phyloP scores from a whole-genome alignment of 2,888 invertebrate genomes.

The Rhaphigaster nebulosa region DNA sequence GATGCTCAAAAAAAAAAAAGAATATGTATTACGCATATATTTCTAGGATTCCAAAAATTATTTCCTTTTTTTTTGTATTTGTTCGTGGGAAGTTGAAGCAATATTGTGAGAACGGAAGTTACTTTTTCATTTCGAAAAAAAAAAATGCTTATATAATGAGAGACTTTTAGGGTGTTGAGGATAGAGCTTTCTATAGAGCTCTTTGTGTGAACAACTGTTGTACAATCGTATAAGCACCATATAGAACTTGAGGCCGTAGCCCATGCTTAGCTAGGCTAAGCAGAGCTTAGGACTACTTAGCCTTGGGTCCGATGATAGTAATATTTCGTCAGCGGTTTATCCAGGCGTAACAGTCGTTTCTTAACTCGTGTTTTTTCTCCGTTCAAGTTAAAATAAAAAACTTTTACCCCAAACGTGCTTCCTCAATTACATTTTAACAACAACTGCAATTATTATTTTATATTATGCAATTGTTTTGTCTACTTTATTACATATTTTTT shows the following conservation, averaged over 20 bases:
- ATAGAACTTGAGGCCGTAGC: not conserved
- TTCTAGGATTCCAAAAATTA: not conserved
- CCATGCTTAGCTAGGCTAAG: not conserved
- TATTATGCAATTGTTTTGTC: no score
- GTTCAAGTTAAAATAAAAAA: no score
- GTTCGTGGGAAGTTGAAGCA: not conserved
- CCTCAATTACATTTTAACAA: no score
- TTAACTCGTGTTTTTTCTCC: not conserved
- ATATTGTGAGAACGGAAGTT: not conserved
- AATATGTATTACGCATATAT: not conserved
- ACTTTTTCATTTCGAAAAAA: not conserved
- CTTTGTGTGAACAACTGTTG: conserved; percentile 17
- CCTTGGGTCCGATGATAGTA: not conserved
- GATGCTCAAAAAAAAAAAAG: not conserved
- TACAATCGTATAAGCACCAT: not conserved
- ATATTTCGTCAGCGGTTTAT: not conserved
- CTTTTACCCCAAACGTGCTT: no score
- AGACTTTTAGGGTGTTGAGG: not conserved
- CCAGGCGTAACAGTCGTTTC: not conserved
- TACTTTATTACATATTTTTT: no score
- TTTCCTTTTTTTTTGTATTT: not conserved
- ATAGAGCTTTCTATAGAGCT: not conserved
- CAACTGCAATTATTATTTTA: no score
- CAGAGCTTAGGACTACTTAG: not conserved
- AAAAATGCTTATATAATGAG: not conserved